Conservation (phyloP, 2,113 vertebrate species). For the Chloropsis cyanopogon region DNA sequence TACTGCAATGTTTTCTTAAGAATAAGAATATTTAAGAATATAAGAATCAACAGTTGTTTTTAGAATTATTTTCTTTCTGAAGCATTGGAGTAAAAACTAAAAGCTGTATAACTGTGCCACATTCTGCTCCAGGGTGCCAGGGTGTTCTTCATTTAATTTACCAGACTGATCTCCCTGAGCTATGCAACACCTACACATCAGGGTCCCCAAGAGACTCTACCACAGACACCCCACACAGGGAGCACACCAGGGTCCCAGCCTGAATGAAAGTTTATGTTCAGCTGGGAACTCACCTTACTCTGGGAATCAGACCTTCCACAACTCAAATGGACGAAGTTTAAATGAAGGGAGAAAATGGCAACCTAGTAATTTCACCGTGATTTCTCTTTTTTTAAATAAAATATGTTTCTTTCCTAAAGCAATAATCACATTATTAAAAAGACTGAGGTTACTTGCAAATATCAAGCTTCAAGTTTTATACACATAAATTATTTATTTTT, state of each 20-base stretch:
- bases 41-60: background rate
- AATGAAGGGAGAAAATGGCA: background rate
- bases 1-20: background rate
- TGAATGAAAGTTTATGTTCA: background rate
- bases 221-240: accelerated
- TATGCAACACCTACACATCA: background rate
- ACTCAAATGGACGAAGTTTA: background rate
- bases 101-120: background rate
- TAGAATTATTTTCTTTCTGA: background rate
- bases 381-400: background rate
- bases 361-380: background rate
- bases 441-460: background rate
- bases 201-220: too few species aligned
- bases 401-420: background rate
- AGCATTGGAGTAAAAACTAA: background rate
- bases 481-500: background rate
- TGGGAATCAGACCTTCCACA: background rate
- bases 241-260: background rate
- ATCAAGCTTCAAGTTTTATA: background rate
- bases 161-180: background rate
- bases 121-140: background rate
- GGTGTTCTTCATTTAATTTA: background rate
- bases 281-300: background rate
- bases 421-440: background rate
- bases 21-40: background rate